Conservation (phyloP, 1,140 invertebrate genomes). For the Apis laboriosa region DNA sequence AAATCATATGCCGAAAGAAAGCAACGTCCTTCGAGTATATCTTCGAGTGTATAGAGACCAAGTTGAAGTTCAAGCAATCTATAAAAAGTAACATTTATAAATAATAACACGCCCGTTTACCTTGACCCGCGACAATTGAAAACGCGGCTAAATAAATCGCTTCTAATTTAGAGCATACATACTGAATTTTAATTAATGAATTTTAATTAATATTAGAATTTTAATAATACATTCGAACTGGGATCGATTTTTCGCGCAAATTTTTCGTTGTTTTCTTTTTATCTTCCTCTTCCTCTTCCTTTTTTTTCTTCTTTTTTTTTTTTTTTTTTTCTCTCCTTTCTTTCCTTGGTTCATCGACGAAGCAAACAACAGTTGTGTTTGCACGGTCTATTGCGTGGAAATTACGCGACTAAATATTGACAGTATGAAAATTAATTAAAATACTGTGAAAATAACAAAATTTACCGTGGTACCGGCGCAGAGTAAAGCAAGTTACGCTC, state of each 20-base stretch:
- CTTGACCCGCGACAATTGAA: not conserved
- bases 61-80: not conserved
- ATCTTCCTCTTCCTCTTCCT: not conserved
- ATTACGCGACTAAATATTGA: slow-evolving; percentile 36
- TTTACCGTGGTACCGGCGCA: not conserved
- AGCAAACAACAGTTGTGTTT: not conserved
- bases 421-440: slow-evolving; percentile 28
- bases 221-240: no score
- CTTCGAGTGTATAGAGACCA: not conserved
- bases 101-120: not conserved
- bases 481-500: not conserved
- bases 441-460: slow-evolving; percentile 29
- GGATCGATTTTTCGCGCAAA: not conserved
- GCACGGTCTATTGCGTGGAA: not conserved
- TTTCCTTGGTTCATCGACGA: not conserved
- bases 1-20: not conserved
- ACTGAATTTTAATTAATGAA: not conserved
- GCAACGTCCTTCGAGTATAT: not conserved
- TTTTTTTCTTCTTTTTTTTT: not conserved
- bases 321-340: no score
- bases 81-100: not conserved
- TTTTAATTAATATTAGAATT: no score
- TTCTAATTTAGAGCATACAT: not conserved
- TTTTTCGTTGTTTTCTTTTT: not conserved
- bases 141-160: not conserved